phyloP scores from a whole-genome alignment of 2,797 vertebrate species.

The Perodicticus potto region DNA sequence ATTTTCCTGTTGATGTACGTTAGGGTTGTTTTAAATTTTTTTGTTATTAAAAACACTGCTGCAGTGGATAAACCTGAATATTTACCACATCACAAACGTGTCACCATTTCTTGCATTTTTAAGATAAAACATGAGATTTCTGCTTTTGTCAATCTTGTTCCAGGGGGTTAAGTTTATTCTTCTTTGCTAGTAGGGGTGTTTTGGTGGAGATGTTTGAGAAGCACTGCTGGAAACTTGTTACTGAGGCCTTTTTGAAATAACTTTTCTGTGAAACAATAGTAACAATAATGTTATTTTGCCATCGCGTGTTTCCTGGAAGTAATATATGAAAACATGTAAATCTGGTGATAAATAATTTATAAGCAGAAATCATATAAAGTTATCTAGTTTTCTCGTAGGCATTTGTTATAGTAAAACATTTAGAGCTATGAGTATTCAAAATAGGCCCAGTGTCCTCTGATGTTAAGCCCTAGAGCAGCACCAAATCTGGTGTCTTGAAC shows the following conservation, averaged over 20 bases:
- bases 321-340: not conserved
- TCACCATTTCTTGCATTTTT: constrained; percentile 22
- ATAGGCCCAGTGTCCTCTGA: not conserved
- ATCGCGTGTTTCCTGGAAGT: constrained; percentile 5
- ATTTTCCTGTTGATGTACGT: not conserved
- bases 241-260: constrained; percentile 26
- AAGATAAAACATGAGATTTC: constrained; percentile 31
- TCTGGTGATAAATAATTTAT: constrained; percentile 31
- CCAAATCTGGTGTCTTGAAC: not conserved
- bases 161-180: not conserved
- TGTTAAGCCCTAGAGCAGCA: not conserved
- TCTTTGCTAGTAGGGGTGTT: not conserved
- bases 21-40: constrained; percentile 25
- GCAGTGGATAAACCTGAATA: not conserved
- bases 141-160: not conserved
- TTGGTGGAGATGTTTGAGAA: not conserved
- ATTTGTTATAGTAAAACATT: constrained; percentile 28
- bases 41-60: constrained; percentile 39
- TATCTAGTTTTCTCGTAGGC: constrained; percentile 14
- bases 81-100: not conserved
- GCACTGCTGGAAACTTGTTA: not conserved
- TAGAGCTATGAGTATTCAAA: not conserved
- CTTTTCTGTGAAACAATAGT: not conserved
- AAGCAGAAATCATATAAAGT: not conserved
- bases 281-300: not conserved